Evolutionary conservation across 2,797 vertebrate genomes (phyloP), one percentile per base, ranked within the genome.

Genomic region (Crocidura indochinensis): DNA sequence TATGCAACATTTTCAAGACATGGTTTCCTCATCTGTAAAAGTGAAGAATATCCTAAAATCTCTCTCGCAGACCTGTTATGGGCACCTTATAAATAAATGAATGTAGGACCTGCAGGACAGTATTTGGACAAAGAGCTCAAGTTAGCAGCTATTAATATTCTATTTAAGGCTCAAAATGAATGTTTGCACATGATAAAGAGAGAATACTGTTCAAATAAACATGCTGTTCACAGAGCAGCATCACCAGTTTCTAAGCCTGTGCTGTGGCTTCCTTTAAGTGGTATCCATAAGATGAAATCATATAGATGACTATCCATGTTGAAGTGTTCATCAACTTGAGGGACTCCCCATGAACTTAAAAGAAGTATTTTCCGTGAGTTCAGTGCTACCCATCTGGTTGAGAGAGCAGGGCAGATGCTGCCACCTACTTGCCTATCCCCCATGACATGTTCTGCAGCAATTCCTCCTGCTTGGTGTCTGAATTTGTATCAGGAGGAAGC

Each of bases 401-500:
- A 53, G 51, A 10, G 11, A 17, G 51, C 51, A 53, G 51, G 26
- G 1, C 8, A 49, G 86, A 31, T 1, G 11, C 6, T 46, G 7
- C 2, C 4, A 11, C 51, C 11, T 17, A 53, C 51, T 53, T 53
- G 12, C 17, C 51, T 17, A 53, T 53, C 11, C 8, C 1, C 20
- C 31, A 0, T 0, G 1, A 27, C n/a, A 31, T 1, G 44, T 26
- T 53, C 46, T 62, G 24, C 0, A 10, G 19, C 22, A 3, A 73
- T 73, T 22, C 1, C 0, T 6, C 22, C 60, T 65, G 31, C 49
- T 29, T 38, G 38, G 38, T 38, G 38, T 31, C 53, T 53, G 56
- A 15, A 17, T 14, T 8, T n/a, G 8, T 10, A 44, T 62, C 2
- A 26, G 22, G 56, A 22, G 2, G 19, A 17, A 86, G 20, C 8